Evolutionary conservation across 2,888 invertebrate species (phyloP).

Genomic region (Eilema sororculum): DNA sequence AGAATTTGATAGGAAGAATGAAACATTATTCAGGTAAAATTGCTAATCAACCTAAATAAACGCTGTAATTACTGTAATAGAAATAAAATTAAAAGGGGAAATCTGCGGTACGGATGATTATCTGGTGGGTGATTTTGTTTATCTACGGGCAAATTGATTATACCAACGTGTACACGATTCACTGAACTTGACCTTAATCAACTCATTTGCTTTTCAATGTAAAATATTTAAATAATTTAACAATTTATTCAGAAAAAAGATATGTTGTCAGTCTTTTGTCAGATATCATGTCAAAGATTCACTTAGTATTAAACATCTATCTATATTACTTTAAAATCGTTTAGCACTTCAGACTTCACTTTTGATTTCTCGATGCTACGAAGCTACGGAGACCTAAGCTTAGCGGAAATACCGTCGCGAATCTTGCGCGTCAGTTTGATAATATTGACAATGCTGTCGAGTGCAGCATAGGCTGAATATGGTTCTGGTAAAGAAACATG

Average conservation of each 20-base stretch:
- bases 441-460: too few species aligned
- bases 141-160: slow-evolving; percentile 9
- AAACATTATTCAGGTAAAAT: neutral
- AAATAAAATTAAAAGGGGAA: neutral
- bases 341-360: too few species aligned
- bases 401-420: too few species aligned
- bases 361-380: too few species aligned
- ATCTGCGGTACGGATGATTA: neutral
- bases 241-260: neutral
- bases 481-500: too few species aligned
- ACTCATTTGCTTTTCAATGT: neutral
- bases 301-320: neutral
- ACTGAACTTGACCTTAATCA: slow-evolving; percentile 1
- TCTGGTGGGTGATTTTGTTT: slow-evolving; percentile 2
- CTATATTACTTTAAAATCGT: too few species aligned
- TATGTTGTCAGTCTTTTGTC: neutral
- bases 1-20: neutral
- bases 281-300: neutral
- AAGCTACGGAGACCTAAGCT: too few species aligned
- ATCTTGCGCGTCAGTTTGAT: too few species aligned
- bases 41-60: neutral
- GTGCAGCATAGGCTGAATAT: neutral
- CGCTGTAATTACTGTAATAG: slow-evolving; percentile 1
- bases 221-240: neutral
- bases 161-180: slow-evolving; percentile 13